Evolutionary conservation across 2,888 invertebrate species (phyloP), one percentile per base, ranked within the genome.

Genomic region (Ceramica pisi): DNA sequence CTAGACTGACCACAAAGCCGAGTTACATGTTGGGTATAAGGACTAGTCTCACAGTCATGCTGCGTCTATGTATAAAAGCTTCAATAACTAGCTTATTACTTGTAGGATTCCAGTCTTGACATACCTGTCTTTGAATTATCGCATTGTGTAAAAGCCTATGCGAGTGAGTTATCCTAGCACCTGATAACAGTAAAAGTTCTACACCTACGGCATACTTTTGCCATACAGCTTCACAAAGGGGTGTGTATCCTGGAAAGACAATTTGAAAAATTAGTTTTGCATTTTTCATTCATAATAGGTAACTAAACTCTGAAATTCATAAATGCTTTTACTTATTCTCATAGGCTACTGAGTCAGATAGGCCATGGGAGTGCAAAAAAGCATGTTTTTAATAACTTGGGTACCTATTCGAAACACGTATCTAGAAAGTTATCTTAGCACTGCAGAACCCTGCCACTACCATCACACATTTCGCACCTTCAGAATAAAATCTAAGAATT

Each of bases 221-320:
- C 96, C 97, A 97, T 26, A 98, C 97, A 14, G 98, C 97, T 89
- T 97, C 96, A 91, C 97, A 97, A 53, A 98, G 92, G 8, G 98
- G 97, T 0, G 98, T 97, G 76, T 97, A 97, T 2, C 97, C 97
- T 94, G 89, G 62, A 90, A 92, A 50, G 6, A 21, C 9, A 44
- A 46, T 19, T 46, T 16, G 7, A 8, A 46, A 19, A 19, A 46
- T 19, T 19, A 8, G 19, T 19, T 16, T 44, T 16, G 19, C 9
- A 41, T 41, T 41, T 41, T 16, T 44, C n/a, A 6, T 44, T 44
- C 1, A 6, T 14, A 16, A n/a, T n/a, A n/a, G n/a, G 16, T 14
- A 44, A 16, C 16, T 46, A 19, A 19, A 19, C 46, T 46, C 14
- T 41, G 10, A 10, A 2, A 38, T 10, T 38, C 1, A n/a, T n/a